Base-by-base conservation (phyloP, 2,113 vertebrate genomes). In the Percopsis transmontana region DNA sequence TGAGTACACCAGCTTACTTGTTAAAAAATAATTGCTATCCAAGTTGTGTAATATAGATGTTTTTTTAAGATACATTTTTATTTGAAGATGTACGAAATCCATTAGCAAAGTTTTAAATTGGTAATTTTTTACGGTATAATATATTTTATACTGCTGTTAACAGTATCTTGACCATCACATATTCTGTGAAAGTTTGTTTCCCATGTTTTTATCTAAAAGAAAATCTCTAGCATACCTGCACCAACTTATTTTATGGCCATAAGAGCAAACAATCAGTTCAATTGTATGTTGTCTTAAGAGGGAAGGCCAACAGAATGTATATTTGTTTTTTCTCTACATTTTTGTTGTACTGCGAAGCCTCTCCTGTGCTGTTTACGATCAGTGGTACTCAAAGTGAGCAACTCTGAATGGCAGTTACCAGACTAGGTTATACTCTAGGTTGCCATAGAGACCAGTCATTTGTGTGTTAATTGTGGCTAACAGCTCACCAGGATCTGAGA, bases 371-470 rank as follows among this genome's bases (percentile, higher is more conserved):
- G 41, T 73, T 74, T 58, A 20, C 54, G 57, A 66, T 76, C 56
- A 82, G 64, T 63, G 75, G 74, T 80, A 65, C 59, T 74, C 41
- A 2, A 59, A 41, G 62, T 39, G n/a, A 38, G 51, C 44, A 67
- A 57, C 45, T 82, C 70, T 66, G 55, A 75, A 64, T 72, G 53
- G 48, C 72, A 68, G 72, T 66, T 68, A 58, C 47, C 47, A 68
- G 56, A 64, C 16, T 65, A 79, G 76, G 62, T 75, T 68, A 72
- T 63, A 6, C 27, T 33, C 27, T 33, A 62, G 67, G 79, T 87
- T 79, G 72, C 72, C 87, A 82, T 84, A 45, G 77, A 56, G 76
- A 89, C 68, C 2, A 7, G 61, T 61, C 60, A 73, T 81, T 69
- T 81, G 62, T 68, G 68, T 64, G 64, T 82, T 54, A 79, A 67